phyloP scores from a whole-genome alignment of 1,140 invertebrate genomes.

The Apis mellifera region DNA sequence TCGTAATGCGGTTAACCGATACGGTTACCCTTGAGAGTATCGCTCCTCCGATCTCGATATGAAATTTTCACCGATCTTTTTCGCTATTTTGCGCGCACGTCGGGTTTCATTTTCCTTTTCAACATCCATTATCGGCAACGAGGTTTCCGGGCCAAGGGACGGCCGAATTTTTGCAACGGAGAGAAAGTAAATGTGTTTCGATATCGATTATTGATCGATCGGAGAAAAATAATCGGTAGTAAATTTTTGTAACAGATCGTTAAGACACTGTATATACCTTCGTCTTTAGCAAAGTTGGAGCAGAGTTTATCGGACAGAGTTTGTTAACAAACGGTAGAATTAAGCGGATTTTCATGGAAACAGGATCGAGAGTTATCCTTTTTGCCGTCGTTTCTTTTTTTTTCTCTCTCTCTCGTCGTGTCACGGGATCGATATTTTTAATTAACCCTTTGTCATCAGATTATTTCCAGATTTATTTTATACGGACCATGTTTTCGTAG shows the following conservation, averaged over 20 bases:
- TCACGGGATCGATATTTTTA: background rate
- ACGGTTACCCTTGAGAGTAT: constrained; percentile 21
- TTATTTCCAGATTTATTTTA: no score
- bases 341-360: background rate
- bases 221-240: background rate
- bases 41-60: constrained; percentile 13
- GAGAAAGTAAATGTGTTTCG: no score
- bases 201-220: no score
- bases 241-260: no score
- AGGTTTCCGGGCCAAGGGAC: no score
- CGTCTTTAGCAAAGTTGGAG: no score
- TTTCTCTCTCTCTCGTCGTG: background rate
- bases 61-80: background rate
- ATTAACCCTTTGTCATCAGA: no score
- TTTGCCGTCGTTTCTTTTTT: no score
- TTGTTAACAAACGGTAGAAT: background rate
- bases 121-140: no score
- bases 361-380: background rate
- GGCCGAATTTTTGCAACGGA: no score
- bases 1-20: constrained; percentile 22
- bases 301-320: background rate
- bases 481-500: no score
- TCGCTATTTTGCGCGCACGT: background rate
- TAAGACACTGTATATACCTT: no score
- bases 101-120: background rate